Conservation (phyloP, 2,888 invertebrate genomes). For the Cordylochernes scorpioides region DNA sequence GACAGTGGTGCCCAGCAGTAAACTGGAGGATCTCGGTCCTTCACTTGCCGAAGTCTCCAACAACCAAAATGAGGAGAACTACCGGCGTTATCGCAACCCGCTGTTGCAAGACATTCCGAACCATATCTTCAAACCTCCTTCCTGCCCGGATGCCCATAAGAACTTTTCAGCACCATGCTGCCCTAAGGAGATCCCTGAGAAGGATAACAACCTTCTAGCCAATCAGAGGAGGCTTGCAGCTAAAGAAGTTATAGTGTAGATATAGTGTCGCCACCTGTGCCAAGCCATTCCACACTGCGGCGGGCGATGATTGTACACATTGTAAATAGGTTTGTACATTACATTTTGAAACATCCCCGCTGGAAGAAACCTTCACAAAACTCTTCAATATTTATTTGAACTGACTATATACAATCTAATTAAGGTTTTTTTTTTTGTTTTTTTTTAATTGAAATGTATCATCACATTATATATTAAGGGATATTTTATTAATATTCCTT, state of each 20-base stretch:
- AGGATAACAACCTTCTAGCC: conserved; percentile 33
- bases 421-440: too few relatives aligned
- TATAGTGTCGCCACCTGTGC: too few relatives aligned
- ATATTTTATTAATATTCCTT: too few relatives aligned
- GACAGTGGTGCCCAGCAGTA: background rate
- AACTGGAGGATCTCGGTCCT: conserved; percentile 13
- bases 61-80: conserved; percentile 71
- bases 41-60: conserved; percentile 59
- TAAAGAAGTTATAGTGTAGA: conserved; percentile 13
- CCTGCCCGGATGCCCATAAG: conserved; percentile 48
- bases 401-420: too few relatives aligned
- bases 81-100: conserved; percentile 47
- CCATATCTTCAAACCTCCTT: conserved; percentile 49
- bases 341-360: too few relatives aligned
- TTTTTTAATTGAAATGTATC: too few relatives aligned
- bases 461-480: too few relatives aligned
- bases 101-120: conserved; percentile 29
- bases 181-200: conserved; percentile 43
- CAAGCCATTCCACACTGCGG: too few relatives aligned
- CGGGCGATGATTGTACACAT: too few relatives aligned
- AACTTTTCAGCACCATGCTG: conserved; percentile 34
- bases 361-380: too few relatives aligned
- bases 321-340: too few relatives aligned
- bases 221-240: conserved; percentile 9
- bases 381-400: too few relatives aligned